Evolutionary conservation across 2,113 vertebrate species (phyloP).

Genomic region (Tenrec ecaudatus): DNA sequence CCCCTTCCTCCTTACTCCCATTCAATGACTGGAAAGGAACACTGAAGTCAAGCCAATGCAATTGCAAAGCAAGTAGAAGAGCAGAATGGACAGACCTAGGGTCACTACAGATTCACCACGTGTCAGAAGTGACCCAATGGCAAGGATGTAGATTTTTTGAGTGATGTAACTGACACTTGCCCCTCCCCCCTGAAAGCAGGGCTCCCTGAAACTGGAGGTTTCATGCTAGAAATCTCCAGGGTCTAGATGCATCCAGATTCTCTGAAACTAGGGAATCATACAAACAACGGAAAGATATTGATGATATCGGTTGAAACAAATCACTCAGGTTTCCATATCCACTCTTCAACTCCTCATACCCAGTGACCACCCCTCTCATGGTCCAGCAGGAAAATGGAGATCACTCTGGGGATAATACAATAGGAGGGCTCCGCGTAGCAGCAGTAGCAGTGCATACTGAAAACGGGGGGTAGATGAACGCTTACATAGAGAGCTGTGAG

Average conservation of each 20-base stretch:
- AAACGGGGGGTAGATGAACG: not conserved
- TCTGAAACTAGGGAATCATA: not conserved
- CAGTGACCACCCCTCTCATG: not conserved
- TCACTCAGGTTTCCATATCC: not conserved
- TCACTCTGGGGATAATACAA: not conserved
- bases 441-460: not conserved
- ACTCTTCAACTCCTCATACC: not conserved
- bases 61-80: not conserved
- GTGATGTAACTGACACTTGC: not conserved
- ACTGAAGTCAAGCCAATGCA: not conserved
- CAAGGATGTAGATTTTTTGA: no score
- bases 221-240: not conserved
- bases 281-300: not conserved
- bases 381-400: not conserved
- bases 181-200: not conserved
- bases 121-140: no score
- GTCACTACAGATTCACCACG: no score
- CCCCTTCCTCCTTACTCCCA: not conserved
- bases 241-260: not conserved
- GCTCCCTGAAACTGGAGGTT: not conserved
- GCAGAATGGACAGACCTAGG: not conserved
- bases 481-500: not conserved
- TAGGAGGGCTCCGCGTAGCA: not conserved
- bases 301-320: not conserved
- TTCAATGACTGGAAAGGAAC: not conserved